Evolutionary conservation across 2,888 invertebrate species (phyloP).

Genomic region (Tetropium fuscum): DNA sequence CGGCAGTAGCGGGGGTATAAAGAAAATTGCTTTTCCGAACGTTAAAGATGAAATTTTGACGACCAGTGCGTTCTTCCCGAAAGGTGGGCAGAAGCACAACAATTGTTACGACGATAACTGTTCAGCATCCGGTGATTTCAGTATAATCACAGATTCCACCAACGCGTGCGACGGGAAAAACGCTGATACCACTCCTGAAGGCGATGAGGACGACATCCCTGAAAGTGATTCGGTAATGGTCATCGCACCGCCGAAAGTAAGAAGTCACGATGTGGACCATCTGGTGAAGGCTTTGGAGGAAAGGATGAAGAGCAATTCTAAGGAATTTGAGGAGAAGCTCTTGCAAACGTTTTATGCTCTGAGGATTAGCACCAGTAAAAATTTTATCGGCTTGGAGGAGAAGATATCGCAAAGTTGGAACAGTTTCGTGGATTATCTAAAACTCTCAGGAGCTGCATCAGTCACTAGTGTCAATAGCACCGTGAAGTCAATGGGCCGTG

Average conservation of each 20-base stretch:
- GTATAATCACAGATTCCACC: slow-evolving; percentile 32
- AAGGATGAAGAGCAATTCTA: slow-evolving; percentile 30
- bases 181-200: slow-evolving; percentile 11
- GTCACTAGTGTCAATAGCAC: slow-evolving; percentile 9
- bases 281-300: slow-evolving; percentile 40
- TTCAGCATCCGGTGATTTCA: slow-evolving; percentile 46
- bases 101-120: slow-evolving; percentile 31
- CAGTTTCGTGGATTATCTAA: slow-evolving; percentile 47
- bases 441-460: slow-evolving; percentile 39
- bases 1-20: slow-evolving; percentile 41
- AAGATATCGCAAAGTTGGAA: slow-evolving; percentile 48
- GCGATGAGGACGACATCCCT: slow-evolving; percentile 2
- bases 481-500: background rate
- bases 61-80: background rate
- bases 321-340: slow-evolving; percentile 46
- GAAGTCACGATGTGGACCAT: slow-evolving; percentile 36
- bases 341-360: slow-evolving; percentile 46
- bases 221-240: background rate
- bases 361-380: slow-evolving; percentile 48
- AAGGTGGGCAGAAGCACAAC: slow-evolving; percentile 6
- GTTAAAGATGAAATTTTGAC: slow-evolving; percentile 5
- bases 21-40: slow-evolving; percentile 46
- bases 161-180: background rate
- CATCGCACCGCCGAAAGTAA: background rate
- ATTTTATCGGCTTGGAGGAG: slow-evolving; percentile 50